phyloP scores from a whole-genome alignment of 2,113 vertebrate genomes.

The Cercopithecus mona region DNA sequence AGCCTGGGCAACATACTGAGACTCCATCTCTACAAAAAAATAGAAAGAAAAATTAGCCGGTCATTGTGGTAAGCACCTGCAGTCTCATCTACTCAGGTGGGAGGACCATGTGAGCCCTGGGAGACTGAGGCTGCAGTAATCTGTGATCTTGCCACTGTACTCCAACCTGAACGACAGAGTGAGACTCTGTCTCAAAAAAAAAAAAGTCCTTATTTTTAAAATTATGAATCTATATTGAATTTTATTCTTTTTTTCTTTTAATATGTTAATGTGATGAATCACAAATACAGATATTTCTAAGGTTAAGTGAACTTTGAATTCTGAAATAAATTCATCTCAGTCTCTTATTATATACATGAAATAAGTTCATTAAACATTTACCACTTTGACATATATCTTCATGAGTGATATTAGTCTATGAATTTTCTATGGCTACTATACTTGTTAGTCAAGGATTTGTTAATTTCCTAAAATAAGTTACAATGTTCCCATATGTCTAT shows the following conservation, averaged over 20 bases:
- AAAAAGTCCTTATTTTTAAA: not conserved
- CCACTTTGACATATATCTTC: not conserved
- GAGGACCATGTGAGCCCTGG: too few relatives aligned
- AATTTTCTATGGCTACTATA: not conserved
- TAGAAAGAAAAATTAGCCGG: too few relatives aligned
- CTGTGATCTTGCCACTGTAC: too few relatives aligned
- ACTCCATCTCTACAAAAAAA: too few relatives aligned
- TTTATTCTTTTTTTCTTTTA: not conserved
- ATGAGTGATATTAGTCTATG: not conserved
- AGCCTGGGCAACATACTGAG: too few relatives aligned
- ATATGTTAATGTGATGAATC: not conserved
- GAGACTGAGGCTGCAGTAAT: too few relatives aligned
- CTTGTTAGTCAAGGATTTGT: not conserved
- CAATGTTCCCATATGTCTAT: not conserved
- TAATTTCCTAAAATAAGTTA: not conserved
- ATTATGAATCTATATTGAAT: not conserved
- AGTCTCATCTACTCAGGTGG: too few relatives aligned
- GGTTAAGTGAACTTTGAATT: not conserved
- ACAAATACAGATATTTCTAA: not conserved
- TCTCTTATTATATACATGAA: not conserved
- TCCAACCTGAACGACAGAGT: too few relatives aligned
- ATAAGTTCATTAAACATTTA: not conserved
- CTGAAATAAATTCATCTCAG: not conserved
- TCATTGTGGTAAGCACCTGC: too few relatives aligned
- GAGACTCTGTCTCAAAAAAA: too few relatives aligned